Conservation (phyloP, 2,797 vertebrate genomes). For the Adelosebastes latens region DNA sequence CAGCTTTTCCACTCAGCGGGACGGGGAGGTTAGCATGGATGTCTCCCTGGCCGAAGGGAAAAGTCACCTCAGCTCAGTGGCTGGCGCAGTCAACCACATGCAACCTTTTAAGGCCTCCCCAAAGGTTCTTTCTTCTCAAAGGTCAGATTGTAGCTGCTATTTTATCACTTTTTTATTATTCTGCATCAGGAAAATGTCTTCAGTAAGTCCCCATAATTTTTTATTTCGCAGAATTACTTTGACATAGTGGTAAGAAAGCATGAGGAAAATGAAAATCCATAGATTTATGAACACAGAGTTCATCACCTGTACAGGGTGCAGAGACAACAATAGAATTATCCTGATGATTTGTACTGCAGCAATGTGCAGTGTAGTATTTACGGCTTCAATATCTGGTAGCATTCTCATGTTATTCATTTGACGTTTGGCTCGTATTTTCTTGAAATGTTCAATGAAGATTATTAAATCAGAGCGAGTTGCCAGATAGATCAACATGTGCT, state of each 20-base stretch:
- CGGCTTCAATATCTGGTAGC: background rate
- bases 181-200: background rate
- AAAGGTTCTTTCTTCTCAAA: constrained; percentile 61
- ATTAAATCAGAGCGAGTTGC: background rate
- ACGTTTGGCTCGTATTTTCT: background rate
- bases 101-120: constrained; percentile 65
- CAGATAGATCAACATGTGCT: background rate
- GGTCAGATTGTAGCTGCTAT: constrained; percentile 49
- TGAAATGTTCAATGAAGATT: background rate
- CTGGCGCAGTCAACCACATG: constrained; percentile 57
- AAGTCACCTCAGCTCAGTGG: constrained; percentile 62
- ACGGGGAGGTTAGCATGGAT: constrained; percentile 53
- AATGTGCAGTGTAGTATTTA: background rate
- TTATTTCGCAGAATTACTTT: constrained; percentile 3
- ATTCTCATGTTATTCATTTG: background rate
- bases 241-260: background rate
- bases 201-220: background rate
- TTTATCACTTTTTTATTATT: constrained; percentile 28
- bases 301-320: background rate
- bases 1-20: constrained; percentile 76
- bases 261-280: background rate
- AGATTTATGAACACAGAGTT: background rate
- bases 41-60: constrained; percentile 60
- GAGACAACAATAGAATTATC: background rate
- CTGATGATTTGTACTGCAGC: background rate